Evolutionary conservation across 2,797 vertebrate genomes (phyloP), one percentile per base, ranked within the genome.

Genomic region (Neosilurus hyrtlii): DNA sequence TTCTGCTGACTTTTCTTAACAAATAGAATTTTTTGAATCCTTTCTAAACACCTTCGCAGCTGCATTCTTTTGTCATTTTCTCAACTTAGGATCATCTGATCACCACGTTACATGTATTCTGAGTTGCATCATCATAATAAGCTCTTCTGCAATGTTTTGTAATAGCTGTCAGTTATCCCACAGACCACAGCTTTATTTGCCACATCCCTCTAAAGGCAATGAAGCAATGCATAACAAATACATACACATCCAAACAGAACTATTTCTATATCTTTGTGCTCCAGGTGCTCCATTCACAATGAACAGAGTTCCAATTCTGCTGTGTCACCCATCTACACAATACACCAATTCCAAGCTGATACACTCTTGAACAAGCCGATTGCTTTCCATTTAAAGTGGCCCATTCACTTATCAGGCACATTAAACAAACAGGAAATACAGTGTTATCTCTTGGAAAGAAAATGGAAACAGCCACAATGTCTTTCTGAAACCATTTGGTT

Each of bases 171-270:
- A 86, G 81, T 88, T 88, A 85, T 85, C 79, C 86, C 86, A 85
- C 85, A 84, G 82, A 90, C 89, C 86, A 84, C 84, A 87, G 63
- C 30, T 82, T 77, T 49, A 66, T 54, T 83, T 71, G 49, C 81
- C 85, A 89, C 88, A 88, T 88, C 86, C 88, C 78, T 85, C 86
- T 65, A 84, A 81, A 80, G 76, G 37, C 77, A 35, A 71, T 87
- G 81, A 83, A 79, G 85, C 82, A 85, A 86, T 56, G 14, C 65
- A 76, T 20, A 84, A 84, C 79, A 63, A 65, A 30, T 52, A 80
- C 72, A 57, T 37, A 81, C 72, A 84, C 82, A 81, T 72, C 67
- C 79, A 57, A 37, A 72, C 22, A 16, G 61, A n/a, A 57, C 61
- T 63, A 22, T 81, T 80, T 76, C 68, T 26, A 77, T 15, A 24